A percentile compares a stretch with the other conserved stretches of the same genome.
Conservation (phyloP, 2,797 vertebrate genomes). For the Coranthus polyacanthus region DNA sequence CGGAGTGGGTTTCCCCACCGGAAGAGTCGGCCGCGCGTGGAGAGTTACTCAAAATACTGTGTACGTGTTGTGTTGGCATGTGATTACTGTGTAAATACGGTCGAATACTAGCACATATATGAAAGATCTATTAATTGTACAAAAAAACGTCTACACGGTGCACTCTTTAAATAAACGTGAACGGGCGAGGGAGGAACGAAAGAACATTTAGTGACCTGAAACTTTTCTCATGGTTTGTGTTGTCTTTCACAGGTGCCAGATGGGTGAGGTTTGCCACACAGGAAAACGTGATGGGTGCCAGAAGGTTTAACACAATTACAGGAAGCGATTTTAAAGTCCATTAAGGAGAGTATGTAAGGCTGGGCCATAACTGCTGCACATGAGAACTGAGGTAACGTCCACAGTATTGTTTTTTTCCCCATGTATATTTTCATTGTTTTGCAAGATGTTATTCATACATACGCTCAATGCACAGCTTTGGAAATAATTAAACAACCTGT, state of each 20-base stretch:
- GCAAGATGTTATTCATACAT: too few species aligned
- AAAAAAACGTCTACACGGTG: constrained; percentile 51
- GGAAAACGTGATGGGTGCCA: constrained; percentile 25
- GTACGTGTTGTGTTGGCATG: constrained; percentile 28
- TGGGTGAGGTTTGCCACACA: constrained; percentile 43
- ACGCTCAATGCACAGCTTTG: too few species aligned
- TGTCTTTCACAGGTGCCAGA: constrained; percentile 24
- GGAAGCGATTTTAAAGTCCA: constrained; percentile 35
- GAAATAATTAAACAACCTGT: too few species aligned
- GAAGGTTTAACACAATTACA: constrained; percentile 40
- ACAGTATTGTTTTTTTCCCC: not conserved
- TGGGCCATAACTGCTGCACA: not conserved
- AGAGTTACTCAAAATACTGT: constrained; percentile 11
- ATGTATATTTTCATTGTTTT: not conserved
- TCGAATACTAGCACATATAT: constrained; percentile 59
- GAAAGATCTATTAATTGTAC: constrained; percentile 50
- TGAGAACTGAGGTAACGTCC: constrained; percentile 24
- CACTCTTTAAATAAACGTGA: constrained; percentile 44
- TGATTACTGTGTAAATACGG: constrained; percentile 54
- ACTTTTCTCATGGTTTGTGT: constrained; percentile 23
- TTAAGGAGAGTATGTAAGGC: constrained; percentile 3
- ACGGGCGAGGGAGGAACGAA: constrained; percentile 25
- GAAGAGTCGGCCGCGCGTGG: constrained; percentile 49
- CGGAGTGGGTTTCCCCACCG: constrained; percentile 58
- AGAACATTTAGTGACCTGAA: constrained; percentile 7